Evolutionary conservation across 2,888 invertebrate species (phyloP).

Genomic region (Ichneumon xanthorius): DNA sequence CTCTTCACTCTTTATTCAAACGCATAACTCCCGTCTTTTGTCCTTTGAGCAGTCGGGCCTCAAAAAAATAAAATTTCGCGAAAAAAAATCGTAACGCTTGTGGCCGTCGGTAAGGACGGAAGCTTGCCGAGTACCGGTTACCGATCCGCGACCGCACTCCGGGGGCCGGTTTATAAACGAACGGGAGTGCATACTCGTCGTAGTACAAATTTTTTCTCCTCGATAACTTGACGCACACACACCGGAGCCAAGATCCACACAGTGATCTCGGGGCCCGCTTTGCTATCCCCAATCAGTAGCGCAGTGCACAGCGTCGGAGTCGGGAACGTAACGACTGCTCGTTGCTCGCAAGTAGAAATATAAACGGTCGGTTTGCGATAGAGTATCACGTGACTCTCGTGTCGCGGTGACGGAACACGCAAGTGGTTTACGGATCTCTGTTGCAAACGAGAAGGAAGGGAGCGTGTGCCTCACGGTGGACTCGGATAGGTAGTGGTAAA

Average conservation of each 20-base stretch:
- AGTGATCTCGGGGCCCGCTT: slow-evolving; percentile 8
- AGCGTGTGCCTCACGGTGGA: background rate
- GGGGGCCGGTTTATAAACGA: slow-evolving; percentile 18
- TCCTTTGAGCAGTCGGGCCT: background rate
- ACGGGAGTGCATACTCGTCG: slow-evolving; percentile 6
- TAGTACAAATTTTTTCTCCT: slow-evolving; percentile 9
- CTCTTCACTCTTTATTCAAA: too few relatives aligned
- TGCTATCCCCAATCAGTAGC: slow-evolving; percentile 11
- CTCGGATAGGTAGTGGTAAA: slow-evolving; percentile 1
- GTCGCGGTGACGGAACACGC: slow-evolving; percentile 22
- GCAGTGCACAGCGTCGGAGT: slow-evolving; percentile 19
- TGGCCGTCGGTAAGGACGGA: background rate
- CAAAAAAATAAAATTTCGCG: background rate
- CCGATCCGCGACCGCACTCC: slow-evolving; percentile 13
- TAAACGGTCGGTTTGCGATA: slow-evolving; percentile 11
- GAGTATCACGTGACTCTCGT: slow-evolving; percentile 14
- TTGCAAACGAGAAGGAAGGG: slow-evolving; percentile 12
- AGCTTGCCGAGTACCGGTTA: background rate
- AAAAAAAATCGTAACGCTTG: background rate
- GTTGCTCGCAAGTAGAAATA: slow-evolving; percentile 11
- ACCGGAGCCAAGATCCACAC: slow-evolving; percentile 4
- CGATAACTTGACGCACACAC: slow-evolving; percentile 8
- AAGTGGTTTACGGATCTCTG: slow-evolving; percentile 8
- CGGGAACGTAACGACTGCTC: slow-evolving; percentile 9
- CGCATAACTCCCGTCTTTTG: background rate